Conservation (phyloP, 2,797 vertebrate species). For the Philypnodon macrostomus region DNA sequence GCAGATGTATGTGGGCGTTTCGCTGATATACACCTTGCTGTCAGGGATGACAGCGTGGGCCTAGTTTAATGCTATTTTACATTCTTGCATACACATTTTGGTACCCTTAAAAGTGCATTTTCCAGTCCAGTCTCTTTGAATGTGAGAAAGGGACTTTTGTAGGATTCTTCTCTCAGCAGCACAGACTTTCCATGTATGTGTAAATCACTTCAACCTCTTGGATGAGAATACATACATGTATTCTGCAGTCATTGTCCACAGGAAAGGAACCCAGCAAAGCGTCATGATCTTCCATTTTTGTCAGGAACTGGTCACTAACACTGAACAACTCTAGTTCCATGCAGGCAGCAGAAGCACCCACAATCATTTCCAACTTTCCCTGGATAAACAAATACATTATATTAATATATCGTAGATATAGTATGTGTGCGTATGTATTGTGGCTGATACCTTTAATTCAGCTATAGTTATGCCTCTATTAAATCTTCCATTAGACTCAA, state of each 20-base stretch:
- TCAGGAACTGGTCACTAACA: slow-evolving; percentile 74
- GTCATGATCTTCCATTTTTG: slow-evolving; percentile 83
- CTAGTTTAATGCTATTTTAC: too few relatives aligned
- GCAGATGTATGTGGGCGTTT: too few relatives aligned
- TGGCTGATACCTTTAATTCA: slow-evolving; percentile 83
- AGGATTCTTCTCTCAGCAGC: too few relatives aligned
- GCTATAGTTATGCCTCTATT: slow-evolving; percentile 81
- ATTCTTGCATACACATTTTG: too few relatives aligned
- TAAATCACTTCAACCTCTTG: too few relatives aligned
- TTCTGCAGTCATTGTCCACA: slow-evolving; percentile 86
- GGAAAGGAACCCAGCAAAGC: slow-evolving; percentile 88
- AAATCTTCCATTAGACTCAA: slow-evolving; percentile 78
- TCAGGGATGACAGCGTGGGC: too few relatives aligned
- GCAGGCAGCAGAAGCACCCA: slow-evolving; percentile 78
- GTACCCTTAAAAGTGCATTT: too few relatives aligned
- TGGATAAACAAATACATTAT: slow-evolving; percentile 37
- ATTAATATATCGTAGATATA: neutral
- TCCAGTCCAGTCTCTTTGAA: too few relatives aligned
- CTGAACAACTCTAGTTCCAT: slow-evolving; percentile 89
- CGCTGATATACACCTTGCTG: too few relatives aligned
- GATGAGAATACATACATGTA: slow-evolving; percentile 80
- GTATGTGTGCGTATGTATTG: neutral
- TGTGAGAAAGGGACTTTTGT: too few relatives aligned
- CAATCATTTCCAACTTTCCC: slow-evolving; percentile 87
- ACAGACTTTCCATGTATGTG: too few relatives aligned